Conservation (phyloP, 2,797 vertebrate species). For the Scolopax bukidnonensis region DNA sequence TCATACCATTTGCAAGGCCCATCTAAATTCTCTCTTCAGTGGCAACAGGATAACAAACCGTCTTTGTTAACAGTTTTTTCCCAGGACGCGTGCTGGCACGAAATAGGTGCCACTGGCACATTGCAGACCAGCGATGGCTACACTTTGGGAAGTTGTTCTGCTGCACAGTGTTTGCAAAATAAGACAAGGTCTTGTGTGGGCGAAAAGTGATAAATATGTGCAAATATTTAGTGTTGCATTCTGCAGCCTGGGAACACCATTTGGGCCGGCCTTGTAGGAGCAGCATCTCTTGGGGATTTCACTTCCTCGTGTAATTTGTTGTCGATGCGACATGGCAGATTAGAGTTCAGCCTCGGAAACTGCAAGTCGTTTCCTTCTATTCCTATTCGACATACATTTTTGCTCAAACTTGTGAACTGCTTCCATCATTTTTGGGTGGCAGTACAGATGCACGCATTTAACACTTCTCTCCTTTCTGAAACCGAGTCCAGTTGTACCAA, state of each 20-base stretch:
- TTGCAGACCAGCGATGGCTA: slow-evolving; percentile 5
- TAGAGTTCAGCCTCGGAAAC: slow-evolving; percentile 20
- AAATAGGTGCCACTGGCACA: not conserved
- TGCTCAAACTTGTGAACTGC: slow-evolving; percentile 32
- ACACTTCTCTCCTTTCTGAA: slow-evolving; percentile 7
- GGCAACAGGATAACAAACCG: slow-evolving; percentile 22
- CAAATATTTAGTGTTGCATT: slow-evolving; percentile 48
- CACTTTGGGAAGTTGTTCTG: slow-evolving; percentile 13
- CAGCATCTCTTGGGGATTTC: slow-evolving; percentile 29
- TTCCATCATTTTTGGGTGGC: slow-evolving; percentile 48
- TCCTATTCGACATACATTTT: slow-evolving; percentile 3
- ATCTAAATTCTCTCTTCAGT: not conserved
- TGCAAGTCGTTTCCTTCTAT: not conserved
- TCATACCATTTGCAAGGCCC: not conserved
- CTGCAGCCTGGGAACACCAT: not conserved
- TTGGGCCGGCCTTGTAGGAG: not conserved
- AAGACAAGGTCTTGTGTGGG: slow-evolving; percentile 12
- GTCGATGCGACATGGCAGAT: not conserved
- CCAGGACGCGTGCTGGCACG: not conserved
- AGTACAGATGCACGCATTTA: slow-evolving; percentile 22
- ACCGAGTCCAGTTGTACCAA: slow-evolving; percentile 27
- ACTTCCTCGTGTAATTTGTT: slow-evolving; percentile 9
- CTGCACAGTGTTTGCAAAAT: slow-evolving; percentile 47
- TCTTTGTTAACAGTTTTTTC: slow-evolving; percentile 47
- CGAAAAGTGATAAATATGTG: slow-evolving; percentile 43